Base-by-base conservation (phyloP, 2,113 vertebrate genomes). In the Alethe castanea region DNA sequence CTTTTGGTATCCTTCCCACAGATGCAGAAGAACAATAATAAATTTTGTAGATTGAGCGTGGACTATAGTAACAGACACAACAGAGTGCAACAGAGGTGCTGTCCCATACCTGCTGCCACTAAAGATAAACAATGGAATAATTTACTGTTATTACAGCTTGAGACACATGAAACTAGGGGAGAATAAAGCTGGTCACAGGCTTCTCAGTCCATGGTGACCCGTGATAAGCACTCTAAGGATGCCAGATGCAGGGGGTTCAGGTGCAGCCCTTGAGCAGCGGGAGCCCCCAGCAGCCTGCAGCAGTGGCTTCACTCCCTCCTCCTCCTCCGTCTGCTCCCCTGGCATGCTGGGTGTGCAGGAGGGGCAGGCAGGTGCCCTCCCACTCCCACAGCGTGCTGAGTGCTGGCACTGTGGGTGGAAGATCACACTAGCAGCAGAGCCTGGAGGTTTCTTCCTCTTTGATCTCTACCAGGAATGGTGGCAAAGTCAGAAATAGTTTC, bases 261-360 rank as follows among this genome's bases (percentile, higher is more conserved):
- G 12, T 2, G 25, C 29, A 64, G n/a, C 56, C 69, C 70, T 10
- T 1, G 28, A 26, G 57, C 29, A 87, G 42, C 11, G 3, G 6
- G 19, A 31, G 38, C 8, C 15, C 14, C 22, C 0, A 3, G 25
- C 45, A 38, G 22, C 24, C 25, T 0, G 0, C 13, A 19, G 40
- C 13, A 8, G 25, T 2, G 3, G 6, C 31, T 3, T 3, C 2
- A 12, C 15, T 26, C 50, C 31, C 44, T 48, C 47, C 47, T 48
- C 23, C 47, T 48, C 23, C 47, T 25, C 13, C 35, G 7, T 35
- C 44, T 45, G 19, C 44, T 45, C 8, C 22, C 7, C 0, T 4
- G 7, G 33, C 5, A 1, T 3, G 29, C 38, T 3, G 11, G 7
- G 31, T 26, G 74, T 56, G 47, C 47, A 19, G 22, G 45, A 8